Evolutionary conservation across 2,113 vertebrate genomes (phyloP).

Genomic region (Scopus umbretta): DNA sequence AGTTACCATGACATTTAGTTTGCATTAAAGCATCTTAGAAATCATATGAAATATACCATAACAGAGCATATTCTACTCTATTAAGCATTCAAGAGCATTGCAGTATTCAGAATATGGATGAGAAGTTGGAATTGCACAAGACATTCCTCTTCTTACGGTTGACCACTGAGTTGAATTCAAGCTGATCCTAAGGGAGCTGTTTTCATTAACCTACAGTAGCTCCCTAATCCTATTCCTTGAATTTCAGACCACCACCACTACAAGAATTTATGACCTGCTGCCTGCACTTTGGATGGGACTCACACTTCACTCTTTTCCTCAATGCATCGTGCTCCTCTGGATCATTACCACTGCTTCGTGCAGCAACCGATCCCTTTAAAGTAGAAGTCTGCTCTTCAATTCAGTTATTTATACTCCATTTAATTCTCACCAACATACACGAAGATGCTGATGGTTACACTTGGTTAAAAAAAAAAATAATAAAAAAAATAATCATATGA

Average conservation of each 20-base stretch:
- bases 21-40: background rate
- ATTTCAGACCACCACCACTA: conserved; percentile 44
- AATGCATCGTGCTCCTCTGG: background rate
- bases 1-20: conserved; percentile 17
- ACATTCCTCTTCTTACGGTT: background rate
- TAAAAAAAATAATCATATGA: background rate
- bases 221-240: conserved; percentile 41
- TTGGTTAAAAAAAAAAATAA: background rate
- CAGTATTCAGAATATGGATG: conserved; percentile 22
- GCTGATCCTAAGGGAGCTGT: conserved; percentile 34
- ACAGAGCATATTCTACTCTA: background rate
- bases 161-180: conserved; percentile 53
- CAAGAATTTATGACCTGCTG: conserved; percentile 36
- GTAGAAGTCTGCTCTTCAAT: background rate
- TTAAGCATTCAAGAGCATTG: conserved; percentile 1
- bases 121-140: conserved; percentile 28
- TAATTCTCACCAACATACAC: background rate
- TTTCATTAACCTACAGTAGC: conserved; percentile 53
- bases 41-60: background rate
- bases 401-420: conserved; percentile 14
- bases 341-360: background rate
- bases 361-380: background rate
- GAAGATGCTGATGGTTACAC: background rate
- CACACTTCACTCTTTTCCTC: background rate
- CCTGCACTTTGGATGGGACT: conserved; percentile 3